These are phyloP conservation scores for Heteronetta atricapilla DNA, from an alignment of 2,113 vertebrate genomes.

Conservation along the genomic window DNA sequence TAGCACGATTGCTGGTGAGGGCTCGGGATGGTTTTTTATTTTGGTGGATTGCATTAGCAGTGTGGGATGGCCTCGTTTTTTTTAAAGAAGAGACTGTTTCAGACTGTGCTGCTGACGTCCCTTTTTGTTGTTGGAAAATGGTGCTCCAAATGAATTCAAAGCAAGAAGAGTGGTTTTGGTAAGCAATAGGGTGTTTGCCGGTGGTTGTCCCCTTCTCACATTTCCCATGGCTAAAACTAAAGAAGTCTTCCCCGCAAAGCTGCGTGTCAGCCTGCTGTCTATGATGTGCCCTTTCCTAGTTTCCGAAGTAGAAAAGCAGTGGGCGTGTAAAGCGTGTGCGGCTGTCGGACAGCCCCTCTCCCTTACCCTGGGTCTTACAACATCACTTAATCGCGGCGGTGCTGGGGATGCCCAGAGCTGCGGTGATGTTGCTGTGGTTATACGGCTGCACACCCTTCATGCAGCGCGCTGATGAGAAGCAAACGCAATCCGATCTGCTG, in stretches of 20 bases:
- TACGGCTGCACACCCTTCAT: neutral
- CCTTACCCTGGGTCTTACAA: rapidly evolving
- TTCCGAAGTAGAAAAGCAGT: rapidly evolving
- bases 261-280: rapidly evolving
- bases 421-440: rapidly evolving
- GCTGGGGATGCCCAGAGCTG: rapidly evolving
- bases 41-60: rapidly evolving
- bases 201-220: rapidly evolving
- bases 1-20: rapidly evolving
- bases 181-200: rapidly evolving
- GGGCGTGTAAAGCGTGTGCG: rapidly evolving
- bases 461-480: neutral
- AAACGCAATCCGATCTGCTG: neutral
- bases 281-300: rapidly evolving
- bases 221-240: rapidly evolving
- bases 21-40: rapidly evolving
- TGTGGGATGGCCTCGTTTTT: rapidly evolving
- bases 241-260: neutral
- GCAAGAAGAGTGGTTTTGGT: rapidly evolving
- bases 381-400: rapidly evolving
- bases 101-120: rapidly evolving
- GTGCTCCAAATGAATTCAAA: rapidly evolving
- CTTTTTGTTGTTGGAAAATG: rapidly evolving
- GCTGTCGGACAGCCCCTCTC: rapidly evolving
- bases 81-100: neutral